Base-by-base conservation (phyloP, 2,797 vertebrate species). In the Pangasius djambal region DNA sequence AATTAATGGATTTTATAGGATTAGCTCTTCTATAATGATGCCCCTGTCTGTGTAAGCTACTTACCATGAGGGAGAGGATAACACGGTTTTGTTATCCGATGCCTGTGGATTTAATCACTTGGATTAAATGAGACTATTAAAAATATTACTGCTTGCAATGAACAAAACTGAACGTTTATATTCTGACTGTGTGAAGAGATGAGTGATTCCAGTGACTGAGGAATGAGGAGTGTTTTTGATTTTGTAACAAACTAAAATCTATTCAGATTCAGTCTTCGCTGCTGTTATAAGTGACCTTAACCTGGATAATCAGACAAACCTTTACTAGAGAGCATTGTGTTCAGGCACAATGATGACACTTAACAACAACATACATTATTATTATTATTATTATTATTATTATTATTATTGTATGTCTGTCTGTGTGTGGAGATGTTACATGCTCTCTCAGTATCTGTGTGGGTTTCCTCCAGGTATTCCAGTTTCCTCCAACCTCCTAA, bases 1-100 rank as follows among this genome's bases (percentile, higher is more conserved):
- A 91, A 91, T 92, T 91, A 92, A 87, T 82, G 89, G 90, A 89
- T 87, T 91, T 91, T 86, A 89, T 88, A 78, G 90, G 90, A 92
- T 92, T 92, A 92, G 61, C 63, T 85, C 79, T 83, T 88, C 83
- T 87, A 86, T 89, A 83, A 88, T 87, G 91, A 88, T 78, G 72
- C 63, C 63, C 61, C 83, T 83, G 81, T 90, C 84, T 40, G 22
- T 83, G 90, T 88, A 90, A 89, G 91, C 86, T 87, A 18, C 84
- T 90, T 78, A 91, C 83, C 65, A 72, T 52, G 52, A 59, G 88
- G 37, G 85, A 86, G 50, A 67, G 44, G 59, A 79, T 59, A 52
- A 67, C 63, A 44, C 85, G 25, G 69, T 69, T 61, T 78, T 92
- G 55, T 90, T 87, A 89, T 92, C 88, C 85, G 82, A 89, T 89